Conservation (phyloP, 2,797 vertebrate species). For the Adelosebastes latens region DNA sequence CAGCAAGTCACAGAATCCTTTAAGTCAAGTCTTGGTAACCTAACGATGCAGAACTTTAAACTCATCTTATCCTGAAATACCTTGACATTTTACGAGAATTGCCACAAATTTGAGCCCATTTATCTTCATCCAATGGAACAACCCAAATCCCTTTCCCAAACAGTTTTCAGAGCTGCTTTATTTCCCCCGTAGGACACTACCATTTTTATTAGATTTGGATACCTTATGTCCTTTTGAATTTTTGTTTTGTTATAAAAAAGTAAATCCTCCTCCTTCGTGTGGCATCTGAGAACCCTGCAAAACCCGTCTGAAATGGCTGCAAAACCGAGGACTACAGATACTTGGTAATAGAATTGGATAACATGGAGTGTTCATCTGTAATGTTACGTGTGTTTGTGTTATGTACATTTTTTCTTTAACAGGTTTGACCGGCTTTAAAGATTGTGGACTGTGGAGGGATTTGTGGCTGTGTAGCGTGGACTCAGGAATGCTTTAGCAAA, state of each 20-base stretch:
- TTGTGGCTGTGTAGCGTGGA: constrained; percentile 43
- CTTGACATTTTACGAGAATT: background rate
- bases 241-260: background rate
- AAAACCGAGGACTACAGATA: constrained; percentile 1
- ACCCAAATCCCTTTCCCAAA: background rate
- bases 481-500: constrained; percentile 21
- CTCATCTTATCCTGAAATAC: background rate
- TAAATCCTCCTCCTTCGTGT: background rate
- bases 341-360: constrained; percentile 10
- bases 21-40: background rate
- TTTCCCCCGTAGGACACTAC: background rate
- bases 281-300: constrained; percentile 1
- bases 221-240: background rate
- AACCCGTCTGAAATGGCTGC: constrained; percentile 6
- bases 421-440: constrained; percentile 70
- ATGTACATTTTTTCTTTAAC: constrained; percentile 73
- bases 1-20: background rate
- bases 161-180: background rate
- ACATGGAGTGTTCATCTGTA: constrained; percentile 39
- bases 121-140: background rate
- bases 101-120: background rate
- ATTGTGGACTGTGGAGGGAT: constrained; percentile 49
- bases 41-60: background rate
- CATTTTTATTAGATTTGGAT: background rate
- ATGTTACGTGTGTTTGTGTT: constrained; percentile 67